These are phyloP conservation scores for Pristionchus japonicus DNA, from an alignment of 2,888 invertebrate species.

Conservation along the genomic window DNA sequence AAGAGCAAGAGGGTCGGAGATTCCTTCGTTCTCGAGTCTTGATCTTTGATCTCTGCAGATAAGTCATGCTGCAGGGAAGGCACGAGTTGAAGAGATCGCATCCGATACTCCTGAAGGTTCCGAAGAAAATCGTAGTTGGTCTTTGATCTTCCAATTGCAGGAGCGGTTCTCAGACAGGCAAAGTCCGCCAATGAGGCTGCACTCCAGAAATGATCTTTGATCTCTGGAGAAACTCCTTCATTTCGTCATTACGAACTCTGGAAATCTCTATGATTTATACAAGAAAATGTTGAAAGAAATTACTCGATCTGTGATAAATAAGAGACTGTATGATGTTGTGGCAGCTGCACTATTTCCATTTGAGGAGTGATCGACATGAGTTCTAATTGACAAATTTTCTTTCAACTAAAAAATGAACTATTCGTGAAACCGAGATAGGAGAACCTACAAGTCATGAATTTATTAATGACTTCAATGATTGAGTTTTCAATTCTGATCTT, in stretches of 20 bases:
- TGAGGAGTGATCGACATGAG: too few relatives aligned
- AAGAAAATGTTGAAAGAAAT: background rate
- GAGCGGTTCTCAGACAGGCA: background rate
- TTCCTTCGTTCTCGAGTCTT: background rate
- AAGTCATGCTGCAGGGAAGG: background rate
- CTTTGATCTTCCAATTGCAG: background rate
- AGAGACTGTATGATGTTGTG: too few relatives aligned
- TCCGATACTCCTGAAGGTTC: background rate
- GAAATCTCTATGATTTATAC: conserved; percentile 11
- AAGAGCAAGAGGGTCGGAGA: background rate
- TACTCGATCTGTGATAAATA: conserved; percentile 7
- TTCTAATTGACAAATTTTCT: too few relatives aligned
- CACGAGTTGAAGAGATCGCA: background rate
- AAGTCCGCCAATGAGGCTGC: background rate
- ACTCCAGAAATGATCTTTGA: background rate
- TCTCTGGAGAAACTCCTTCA: background rate
- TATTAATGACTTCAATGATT: too few relatives aligned
- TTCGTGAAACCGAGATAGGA: too few relatives aligned
- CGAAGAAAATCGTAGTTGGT: background rate
- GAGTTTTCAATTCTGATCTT: too few relatives aligned
- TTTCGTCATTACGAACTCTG: background rate
- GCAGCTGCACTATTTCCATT: too few relatives aligned
- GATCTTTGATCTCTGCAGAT: background rate
- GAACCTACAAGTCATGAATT: too few relatives aligned
- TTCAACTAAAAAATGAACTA: too few relatives aligned